Conservation (phyloP, 2,888 invertebrate species). For the Sesamia inferens region DNA sequence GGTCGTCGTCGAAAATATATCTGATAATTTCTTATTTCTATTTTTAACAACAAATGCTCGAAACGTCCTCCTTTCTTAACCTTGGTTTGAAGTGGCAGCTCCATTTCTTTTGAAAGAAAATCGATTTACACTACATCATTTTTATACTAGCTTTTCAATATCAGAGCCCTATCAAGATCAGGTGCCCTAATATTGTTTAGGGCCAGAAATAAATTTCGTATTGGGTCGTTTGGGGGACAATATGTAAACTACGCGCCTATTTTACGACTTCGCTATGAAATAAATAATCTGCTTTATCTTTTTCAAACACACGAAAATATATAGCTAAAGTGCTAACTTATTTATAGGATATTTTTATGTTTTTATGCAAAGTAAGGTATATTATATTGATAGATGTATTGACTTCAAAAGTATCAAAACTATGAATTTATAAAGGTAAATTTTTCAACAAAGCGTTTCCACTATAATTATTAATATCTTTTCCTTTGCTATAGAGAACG, state of each 20-base stretch:
- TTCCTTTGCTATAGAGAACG: neutral
- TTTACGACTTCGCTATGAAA: constrained; percentile 75
- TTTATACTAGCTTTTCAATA: constrained; percentile 56
- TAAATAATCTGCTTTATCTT: constrained; percentile 76
- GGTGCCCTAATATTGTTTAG: constrained; percentile 55
- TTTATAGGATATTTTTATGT: constrained; percentile 30
- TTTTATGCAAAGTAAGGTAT: neutral
- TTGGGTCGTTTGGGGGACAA: constrained; percentile 62
- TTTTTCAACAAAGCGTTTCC: constrained; percentile 2
- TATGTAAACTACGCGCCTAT: constrained; percentile 70
- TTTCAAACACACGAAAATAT: constrained; percentile 32
- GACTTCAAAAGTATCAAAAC: neutral
- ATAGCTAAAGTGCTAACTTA: constrained; percentile 36
- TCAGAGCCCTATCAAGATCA: constrained; percentile 49
- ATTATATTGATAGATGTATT: neutral
- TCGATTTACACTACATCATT: constrained; percentile 52
- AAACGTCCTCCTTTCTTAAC: neutral
- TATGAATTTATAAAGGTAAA: constrained; percentile 4
- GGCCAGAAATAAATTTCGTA: constrained; percentile 54
- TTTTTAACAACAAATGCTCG: neutral
- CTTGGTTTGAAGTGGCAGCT: neutral
- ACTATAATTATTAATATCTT: neutral
- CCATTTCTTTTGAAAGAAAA: constrained; percentile 31
- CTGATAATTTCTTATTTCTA: constrained; percentile 6
- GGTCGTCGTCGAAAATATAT: neutral